A percentile compares a stretch with the other conserved stretches of the same genome.
Evolutionary conservation across 2,888 invertebrate genomes (phyloP).

Genomic region (Seira sanloemensis): DNA sequence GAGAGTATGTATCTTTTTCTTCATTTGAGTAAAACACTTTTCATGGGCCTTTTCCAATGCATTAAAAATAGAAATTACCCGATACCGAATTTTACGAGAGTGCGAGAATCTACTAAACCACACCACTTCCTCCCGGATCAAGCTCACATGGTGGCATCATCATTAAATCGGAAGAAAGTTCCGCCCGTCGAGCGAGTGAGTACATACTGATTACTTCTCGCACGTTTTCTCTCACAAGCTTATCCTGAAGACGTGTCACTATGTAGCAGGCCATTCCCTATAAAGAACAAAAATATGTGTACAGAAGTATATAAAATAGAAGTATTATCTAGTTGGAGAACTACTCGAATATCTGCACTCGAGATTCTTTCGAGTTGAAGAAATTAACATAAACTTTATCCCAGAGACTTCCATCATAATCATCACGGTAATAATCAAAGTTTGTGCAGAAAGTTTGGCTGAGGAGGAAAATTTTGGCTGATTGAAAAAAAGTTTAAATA

Average conservation of each 20-base stretch:
- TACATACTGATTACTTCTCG: slow-evolving; percentile 63
- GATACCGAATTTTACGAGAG: too few species aligned
- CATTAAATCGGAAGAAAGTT: slow-evolving; percentile 49
- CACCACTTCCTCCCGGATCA: slow-evolving; percentile 58
- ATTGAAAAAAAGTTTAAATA: not conserved
- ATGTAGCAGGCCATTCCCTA: slow-evolving; percentile 62
- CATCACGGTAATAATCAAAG: slow-evolving; percentile 9
- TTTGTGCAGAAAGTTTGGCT: not conserved
- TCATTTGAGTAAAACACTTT: not conserved
- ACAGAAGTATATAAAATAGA: not conserved
- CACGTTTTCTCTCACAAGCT: slow-evolving; percentile 62
- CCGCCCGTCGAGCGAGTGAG: slow-evolving; percentile 54
- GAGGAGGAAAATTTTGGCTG: not conserved
- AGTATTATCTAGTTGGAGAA: not conserved
- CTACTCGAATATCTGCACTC: too few species aligned
- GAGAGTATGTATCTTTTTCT: too few species aligned
- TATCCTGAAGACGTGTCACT: slow-evolving; percentile 51
- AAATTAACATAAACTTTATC: slow-evolving; percentile 13
- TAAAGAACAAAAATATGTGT: not conserved
- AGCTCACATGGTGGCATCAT: slow-evolving; percentile 55
- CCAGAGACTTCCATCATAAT: not conserved
- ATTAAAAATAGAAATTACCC: not conserved
- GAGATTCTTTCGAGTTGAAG: too few species aligned
- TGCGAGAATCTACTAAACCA: slow-evolving; percentile 45
- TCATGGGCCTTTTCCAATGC: not conserved